Evolutionary conservation across 2,888 invertebrate species (phyloP).

Genomic region (Chirona hameri): DNA sequence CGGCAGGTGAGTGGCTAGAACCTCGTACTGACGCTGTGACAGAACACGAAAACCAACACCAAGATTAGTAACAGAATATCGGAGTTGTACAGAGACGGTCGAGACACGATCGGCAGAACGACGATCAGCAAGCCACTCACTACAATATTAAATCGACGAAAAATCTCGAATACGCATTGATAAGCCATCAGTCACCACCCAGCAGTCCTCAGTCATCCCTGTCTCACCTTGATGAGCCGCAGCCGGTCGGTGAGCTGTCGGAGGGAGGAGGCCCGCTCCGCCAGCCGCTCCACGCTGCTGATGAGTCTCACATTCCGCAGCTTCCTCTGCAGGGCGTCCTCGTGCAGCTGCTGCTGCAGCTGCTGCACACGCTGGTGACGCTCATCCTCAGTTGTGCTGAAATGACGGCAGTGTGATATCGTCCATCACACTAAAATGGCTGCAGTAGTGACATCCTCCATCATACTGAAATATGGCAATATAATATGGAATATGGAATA

Average conservation of each 20-base stretch:
- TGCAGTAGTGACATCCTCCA: too few relatives aligned
- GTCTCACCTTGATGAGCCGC: not conserved
- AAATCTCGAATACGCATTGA: too few relatives aligned
- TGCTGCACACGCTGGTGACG: not conserved
- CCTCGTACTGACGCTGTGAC: not conserved
- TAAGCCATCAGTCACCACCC: too few relatives aligned
- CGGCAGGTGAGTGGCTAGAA: not conserved
- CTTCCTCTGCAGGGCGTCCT: not conserved
- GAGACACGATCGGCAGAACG: too few relatives aligned
- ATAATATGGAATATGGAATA: too few relatives aligned
- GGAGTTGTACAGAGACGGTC: too few relatives aligned
- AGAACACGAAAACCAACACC: not conserved
- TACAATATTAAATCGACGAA: too few relatives aligned
- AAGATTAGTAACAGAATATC: too few relatives aligned
- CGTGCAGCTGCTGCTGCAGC: not conserved
- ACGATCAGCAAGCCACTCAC: too few relatives aligned
- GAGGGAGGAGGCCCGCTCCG: not conserved
- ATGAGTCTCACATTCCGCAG: not conserved
- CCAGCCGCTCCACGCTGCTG: slow-evolving; percentile 10
- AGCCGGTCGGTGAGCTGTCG: not conserved
- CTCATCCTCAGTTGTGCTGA: not conserved
- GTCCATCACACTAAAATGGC: too few relatives aligned
- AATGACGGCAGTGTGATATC: not conserved
- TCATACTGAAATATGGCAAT: too few relatives aligned
- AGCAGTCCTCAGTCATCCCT: too few relatives aligned